Evolutionary conservation across 2,888 invertebrate species (phyloP).

Genomic region (Lithophane leautieri): DNA sequence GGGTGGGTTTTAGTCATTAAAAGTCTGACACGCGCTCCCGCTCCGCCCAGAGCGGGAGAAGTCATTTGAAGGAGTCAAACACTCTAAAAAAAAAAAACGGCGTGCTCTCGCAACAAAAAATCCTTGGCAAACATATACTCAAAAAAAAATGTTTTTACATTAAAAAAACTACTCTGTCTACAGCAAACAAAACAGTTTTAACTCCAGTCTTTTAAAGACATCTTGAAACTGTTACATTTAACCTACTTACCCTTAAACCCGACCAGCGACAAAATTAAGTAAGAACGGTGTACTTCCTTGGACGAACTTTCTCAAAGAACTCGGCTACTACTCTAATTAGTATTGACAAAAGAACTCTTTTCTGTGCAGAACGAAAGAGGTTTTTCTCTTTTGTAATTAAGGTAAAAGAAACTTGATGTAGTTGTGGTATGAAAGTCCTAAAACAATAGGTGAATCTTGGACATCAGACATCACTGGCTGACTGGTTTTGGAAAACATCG

Average conservation of each 20-base stretch:
- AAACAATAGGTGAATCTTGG: not conserved
- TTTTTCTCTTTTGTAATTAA: not conserved
- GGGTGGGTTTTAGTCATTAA: too few species aligned
- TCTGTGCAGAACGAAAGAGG: not conserved
- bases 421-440: not conserved
- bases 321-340: conserved; percentile 17
- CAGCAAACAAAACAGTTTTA: not conserved
- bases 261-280: conserved; percentile 18
- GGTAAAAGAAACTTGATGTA: not conserved
- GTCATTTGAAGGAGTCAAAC: too few species aligned
- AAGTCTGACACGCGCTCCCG: too few species aligned
- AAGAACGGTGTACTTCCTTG: not conserved
- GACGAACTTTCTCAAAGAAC: conserved; percentile 20
- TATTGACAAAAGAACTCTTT: conserved; percentile 31
- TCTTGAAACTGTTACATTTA: not conserved
- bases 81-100: too few species aligned
- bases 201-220: not conserved
- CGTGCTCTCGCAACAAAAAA: not conserved
- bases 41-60: too few species aligned
- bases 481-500: not conserved
- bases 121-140: not conserved
- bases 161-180: not conserved
- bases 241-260: not conserved
- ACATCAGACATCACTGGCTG: not conserved
- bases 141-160: not conserved